Base-by-base conservation (phyloP, 2,888 invertebrate genomes). In the Cylindroiulus punctatus region DNA sequence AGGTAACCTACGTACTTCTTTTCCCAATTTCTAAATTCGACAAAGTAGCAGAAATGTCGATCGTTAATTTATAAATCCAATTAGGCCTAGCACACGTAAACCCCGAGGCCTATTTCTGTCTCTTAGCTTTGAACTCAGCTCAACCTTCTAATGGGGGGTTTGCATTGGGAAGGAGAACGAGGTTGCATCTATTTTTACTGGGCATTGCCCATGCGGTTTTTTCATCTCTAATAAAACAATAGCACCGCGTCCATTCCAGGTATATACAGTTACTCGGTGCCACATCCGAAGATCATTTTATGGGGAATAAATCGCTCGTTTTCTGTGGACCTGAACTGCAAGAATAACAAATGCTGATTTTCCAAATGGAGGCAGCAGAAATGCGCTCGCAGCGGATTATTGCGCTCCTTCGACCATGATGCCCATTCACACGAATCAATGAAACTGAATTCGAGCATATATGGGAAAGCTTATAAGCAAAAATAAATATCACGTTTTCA, bases 21-120 rank as follows among this genome's bases (percentile, higher is more conserved):
- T 83, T 76, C 14, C 83, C 44, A 14, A 83, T 44, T 36, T 81
- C 17, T 36, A 81, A 81, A 81, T 83, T 83, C 22, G 44, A 83
- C 22, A 22, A 83, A 44, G 40, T 83, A 83, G 0, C 40, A 83
- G 40, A 83, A n/a, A 22, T 83, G 36, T 83, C 36, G 82, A 83
- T 44, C 76, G 76, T 76, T 76, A 76, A 32, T 76, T 76, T 76
- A 83, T 83, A 83, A 83, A 83, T 40, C 83, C 40, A 83, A 83
- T 76, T 76, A 76, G 76, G 76, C 76, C 76, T 76, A 30, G 14
- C 17, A 12, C 76, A 76, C 76, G 76, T 30, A 30, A 32, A 76
- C 76, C 76, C 76, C 76, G 76, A 76, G 76, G 76, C 76, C 76
- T 76, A 76, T 76, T 76, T 76, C 76, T 26, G 76, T 76, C 76